phyloP scores from a whole-genome alignment of 1,140 invertebrate species.

The Telenomus remus region DNA sequence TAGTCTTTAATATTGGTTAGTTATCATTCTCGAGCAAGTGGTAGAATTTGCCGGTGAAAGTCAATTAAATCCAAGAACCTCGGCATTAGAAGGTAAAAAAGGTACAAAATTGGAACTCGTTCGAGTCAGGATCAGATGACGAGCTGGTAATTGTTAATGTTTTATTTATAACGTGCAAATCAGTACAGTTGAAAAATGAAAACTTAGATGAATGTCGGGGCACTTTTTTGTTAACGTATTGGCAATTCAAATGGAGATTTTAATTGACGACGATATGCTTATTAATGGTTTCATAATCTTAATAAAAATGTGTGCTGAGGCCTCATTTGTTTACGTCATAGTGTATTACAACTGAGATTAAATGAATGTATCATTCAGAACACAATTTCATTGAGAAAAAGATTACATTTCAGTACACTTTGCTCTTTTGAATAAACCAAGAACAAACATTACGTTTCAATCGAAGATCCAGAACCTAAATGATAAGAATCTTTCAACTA shows the following conservation, averaged over 20 bases:
- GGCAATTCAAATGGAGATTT: neutral
- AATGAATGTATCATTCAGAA: neutral
- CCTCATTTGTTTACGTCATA: neutral
- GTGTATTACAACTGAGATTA: neutral
- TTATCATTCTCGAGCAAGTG: constrained; percentile 13
- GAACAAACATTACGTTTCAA: no score
- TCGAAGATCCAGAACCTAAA: no score
- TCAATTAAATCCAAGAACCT: constrained; percentile 4
- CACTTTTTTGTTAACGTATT: neutral
- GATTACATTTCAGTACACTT: neutral
- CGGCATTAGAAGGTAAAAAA: neutral
- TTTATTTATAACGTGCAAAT: no score
- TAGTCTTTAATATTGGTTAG: constrained; percentile 4
- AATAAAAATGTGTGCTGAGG: neutral
- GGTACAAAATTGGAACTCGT: no score
- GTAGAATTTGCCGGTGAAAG: constrained; percentile 15
- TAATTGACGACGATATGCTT: neutral
- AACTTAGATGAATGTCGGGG: neutral
- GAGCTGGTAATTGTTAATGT: no score
- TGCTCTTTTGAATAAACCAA: no score
- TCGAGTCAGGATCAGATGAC: no score
- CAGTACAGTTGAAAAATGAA: neutral
- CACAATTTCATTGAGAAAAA: neutral
- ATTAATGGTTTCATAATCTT: neutral
- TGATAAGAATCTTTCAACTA: no score